Evolutionary conservation across 2,113 vertebrate species (phyloP), one percentile per base, ranked within the genome.

Genomic region (Engraulis encrasicolus): DNA sequence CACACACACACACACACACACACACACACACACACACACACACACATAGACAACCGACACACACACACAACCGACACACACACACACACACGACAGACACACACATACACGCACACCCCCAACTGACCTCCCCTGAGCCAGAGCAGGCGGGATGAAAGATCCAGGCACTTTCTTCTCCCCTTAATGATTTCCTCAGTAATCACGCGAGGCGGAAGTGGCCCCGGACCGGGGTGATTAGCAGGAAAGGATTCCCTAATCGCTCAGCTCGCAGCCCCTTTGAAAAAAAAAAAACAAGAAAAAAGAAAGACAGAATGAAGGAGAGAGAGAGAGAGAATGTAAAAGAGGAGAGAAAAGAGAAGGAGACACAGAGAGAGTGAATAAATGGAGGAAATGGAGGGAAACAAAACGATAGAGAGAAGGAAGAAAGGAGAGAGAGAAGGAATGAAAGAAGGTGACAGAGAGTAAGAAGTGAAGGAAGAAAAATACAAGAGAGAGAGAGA

Each of bases 181-280:
- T 74, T 96, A 96, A 96, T 96, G 94, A 95, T 96, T 97, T 97
- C 96, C 96, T 96, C 93, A 89, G 94, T 95, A 97, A 97, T 97
- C 96, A 97, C n/a, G 93, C 87, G 84, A 87, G 92, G 92, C 84
- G 94, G 96, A 97, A 96, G 95, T 96, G 91, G 93, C 94, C 95
- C 94, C 94, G 92, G 93, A 91, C 9, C 88, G 84, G 93, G 91
- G 92, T 92, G 95, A 97, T 96, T 89, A 78, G 91, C 93, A 93
- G 91, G 91, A 93, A 95, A 93, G 95, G 94, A 95, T 96, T 96
- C 94, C 89, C 92, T 94, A 93, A 95, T 95, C 91, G 91, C 92
- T 95, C 90, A 74, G 50, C 91, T 92, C 87, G 94, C 93, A n/a
- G n/a, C n/a, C n/a, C n/a, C n/a, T n/a, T 94, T 93, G 92, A 90